Evolutionary conservation across 2,888 invertebrate species (phyloP).

Genomic region (Nemotelus nigrinus): DNA sequence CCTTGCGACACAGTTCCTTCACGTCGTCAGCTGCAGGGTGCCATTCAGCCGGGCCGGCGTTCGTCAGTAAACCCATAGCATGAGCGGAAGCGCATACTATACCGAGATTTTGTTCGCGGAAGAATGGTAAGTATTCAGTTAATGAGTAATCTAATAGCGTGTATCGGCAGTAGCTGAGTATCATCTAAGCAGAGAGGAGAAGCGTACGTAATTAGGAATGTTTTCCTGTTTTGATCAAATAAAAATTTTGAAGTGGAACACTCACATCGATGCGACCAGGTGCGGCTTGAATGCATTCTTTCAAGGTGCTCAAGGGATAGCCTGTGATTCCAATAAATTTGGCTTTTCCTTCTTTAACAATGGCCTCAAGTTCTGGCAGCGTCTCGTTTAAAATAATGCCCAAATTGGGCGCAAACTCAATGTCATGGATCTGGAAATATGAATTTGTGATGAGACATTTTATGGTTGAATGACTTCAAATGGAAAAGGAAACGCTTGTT

Average conservation of each 20-base stretch:
- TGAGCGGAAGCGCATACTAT: conserved; percentile 86
- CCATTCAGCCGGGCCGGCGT: conserved; percentile 79
- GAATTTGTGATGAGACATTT: neutral
- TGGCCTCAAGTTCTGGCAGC: conserved; percentile 80
- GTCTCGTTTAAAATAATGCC: conserved; percentile 86
- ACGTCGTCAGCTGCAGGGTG: conserved; percentile 78
- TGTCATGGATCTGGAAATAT: conserved; percentile 82
- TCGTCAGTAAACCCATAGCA: conserved; percentile 84
- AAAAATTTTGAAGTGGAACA: neutral
- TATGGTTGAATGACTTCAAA: neutral
- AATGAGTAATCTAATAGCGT: conserved; percentile 84
- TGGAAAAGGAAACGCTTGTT: neutral
- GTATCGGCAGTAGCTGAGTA: conserved; percentile 80
- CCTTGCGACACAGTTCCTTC: conserved; percentile 71
- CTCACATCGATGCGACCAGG: conserved; percentile 63
- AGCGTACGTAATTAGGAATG: neutral
- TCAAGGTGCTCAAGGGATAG: conserved; percentile 81
- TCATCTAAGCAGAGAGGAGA: conserved; percentile 50
- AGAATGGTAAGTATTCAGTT: conserved; percentile 76
- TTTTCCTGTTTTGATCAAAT: neutral
- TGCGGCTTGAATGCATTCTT: conserved; percentile 76
- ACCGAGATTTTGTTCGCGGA: conserved; percentile 75
- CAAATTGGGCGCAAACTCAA: conserved; percentile 83
- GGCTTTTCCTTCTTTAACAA: conserved; percentile 78
- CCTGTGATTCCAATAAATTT: conserved; percentile 87